Evolutionary conservation across 1,140 invertebrate species (phyloP).

Genomic region (Drosophila bocqueti): DNA sequence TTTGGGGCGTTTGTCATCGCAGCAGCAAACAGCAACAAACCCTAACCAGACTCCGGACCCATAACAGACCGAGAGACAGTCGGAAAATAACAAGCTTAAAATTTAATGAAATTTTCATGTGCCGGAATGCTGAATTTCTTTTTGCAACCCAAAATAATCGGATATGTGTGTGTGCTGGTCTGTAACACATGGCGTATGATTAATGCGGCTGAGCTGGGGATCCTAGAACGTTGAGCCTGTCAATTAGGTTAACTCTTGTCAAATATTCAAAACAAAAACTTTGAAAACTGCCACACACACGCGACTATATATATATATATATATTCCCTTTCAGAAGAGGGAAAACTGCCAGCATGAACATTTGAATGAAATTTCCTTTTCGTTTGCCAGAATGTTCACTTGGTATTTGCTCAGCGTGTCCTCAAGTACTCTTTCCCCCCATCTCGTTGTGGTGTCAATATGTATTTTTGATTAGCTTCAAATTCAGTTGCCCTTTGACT

Average conservation of each 20-base stretch:
- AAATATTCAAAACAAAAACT: slow-evolving; percentile 59
- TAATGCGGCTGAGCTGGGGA: slow-evolving; percentile 49
- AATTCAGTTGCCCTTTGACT: slow-evolving; percentile 29
- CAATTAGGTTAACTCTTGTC: slow-evolving; percentile 63
- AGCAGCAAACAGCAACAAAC: slow-evolving; percentile 6
- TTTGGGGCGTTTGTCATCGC: slow-evolving; percentile 46
- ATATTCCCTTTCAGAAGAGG: slow-evolving; percentile 9
- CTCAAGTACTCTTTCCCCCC: neutral
- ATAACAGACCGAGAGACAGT: slow-evolving; percentile 11
- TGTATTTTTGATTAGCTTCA: slow-evolving; percentile 80
- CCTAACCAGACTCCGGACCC: slow-evolving; percentile 15
- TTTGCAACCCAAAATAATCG: slow-evolving; percentile 26
- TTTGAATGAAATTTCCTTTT: slow-evolving; percentile 24
- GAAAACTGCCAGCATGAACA: slow-evolving; percentile 10
- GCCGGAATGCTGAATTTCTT: slow-evolving; percentile 27
- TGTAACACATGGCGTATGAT: slow-evolving; percentile 70
- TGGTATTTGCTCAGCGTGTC: slow-evolving; percentile 6
- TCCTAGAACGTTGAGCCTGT: slow-evolving; percentile 32
- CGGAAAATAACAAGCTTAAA: slow-evolving; percentile 57
- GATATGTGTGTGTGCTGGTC: slow-evolving; percentile 3
- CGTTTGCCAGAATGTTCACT: slow-evolving; percentile 2
- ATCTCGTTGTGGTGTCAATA: slow-evolving; percentile 39
- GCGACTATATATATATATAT: neutral
- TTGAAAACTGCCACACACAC: slow-evolving; percentile 11
- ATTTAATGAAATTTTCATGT: slow-evolving; percentile 74